Conservation (phyloP, 1,140 invertebrate species). For the Lordiphosa mommai region DNA sequence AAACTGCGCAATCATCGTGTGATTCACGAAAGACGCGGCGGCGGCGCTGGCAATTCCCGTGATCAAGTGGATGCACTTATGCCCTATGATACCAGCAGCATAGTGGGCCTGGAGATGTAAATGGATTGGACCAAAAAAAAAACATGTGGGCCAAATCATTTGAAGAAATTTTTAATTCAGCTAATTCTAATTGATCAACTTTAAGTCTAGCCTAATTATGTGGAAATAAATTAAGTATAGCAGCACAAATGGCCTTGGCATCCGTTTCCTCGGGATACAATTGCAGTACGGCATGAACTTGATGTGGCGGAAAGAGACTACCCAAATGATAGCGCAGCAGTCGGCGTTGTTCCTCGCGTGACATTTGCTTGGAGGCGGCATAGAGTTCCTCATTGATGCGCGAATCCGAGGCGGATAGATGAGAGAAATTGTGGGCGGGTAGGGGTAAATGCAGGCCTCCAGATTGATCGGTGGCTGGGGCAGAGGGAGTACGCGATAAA, state of each 20-base stretch:
- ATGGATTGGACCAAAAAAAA: constrained; percentile 1
- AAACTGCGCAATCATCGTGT: constrained; percentile 68
- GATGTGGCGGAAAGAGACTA: constrained; percentile 92
- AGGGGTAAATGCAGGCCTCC: constrained; percentile 72
- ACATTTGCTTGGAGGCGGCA: constrained; percentile 74
- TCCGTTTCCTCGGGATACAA: constrained; percentile 92
- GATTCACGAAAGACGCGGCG: constrained; percentile 50
- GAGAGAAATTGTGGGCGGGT: constrained; percentile 73
- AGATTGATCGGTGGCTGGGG: constrained; percentile 81
- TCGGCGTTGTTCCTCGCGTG: constrained; percentile 85
- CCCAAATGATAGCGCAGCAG: constrained; percentile 91
- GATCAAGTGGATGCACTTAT: constrained; percentile 27
- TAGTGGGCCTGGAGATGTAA: constrained; percentile 52
- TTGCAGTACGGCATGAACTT: constrained; percentile 91
- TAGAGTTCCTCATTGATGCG: constrained; percentile 83
- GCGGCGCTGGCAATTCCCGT: constrained; percentile 7
- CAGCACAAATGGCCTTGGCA: constrained; percentile 92
- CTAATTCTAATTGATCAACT: constrained; percentile 35
- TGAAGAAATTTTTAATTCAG: constrained; percentile 1
- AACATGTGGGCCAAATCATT: not conserved
- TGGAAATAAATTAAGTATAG: constrained; percentile 89
- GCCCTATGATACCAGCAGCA: constrained; percentile 40
- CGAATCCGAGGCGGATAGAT: constrained; percentile 83
- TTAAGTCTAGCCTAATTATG: constrained; percentile 70
- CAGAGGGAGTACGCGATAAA: constrained; percentile 89